phyloP scores from a whole-genome alignment of 2,113 vertebrate genomes.

The Eclectus roratus region DNA sequence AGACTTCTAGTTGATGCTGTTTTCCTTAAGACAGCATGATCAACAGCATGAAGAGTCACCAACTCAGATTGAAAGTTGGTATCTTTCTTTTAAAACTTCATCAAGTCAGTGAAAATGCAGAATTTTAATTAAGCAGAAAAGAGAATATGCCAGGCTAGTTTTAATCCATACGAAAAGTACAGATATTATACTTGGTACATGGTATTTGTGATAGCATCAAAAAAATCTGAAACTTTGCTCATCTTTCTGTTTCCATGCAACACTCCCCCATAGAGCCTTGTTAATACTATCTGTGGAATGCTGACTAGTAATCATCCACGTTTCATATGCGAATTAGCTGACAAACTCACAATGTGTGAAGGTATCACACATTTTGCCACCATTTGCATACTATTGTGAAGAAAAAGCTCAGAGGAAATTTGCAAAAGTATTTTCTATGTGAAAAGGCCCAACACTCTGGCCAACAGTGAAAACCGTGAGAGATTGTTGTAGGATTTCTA shows the following conservation, averaged over 20 bases:
- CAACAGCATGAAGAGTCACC: neutral
- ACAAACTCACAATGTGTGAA: neutral
- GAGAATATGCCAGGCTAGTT: neutral
- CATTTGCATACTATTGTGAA: neutral
- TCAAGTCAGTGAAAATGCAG: neutral
- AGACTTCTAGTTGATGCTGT: neutral
- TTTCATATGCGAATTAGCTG: neutral
- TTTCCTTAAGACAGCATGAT: neutral
- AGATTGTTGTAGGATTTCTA: neutral
- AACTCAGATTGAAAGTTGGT: neutral
- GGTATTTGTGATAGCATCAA: neutral
- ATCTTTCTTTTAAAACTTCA: neutral
- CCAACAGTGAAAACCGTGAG: neutral
- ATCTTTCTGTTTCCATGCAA: neutral
- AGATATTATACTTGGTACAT: neutral
- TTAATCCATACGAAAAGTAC: neutral
- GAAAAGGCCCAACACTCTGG: neutral
- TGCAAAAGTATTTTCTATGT: neutral
- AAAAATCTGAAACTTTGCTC: neutral
- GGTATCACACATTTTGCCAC: neutral
- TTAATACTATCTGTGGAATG: neutral
- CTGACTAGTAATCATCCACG: neutral
- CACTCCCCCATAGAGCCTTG: neutral
- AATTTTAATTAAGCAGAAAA: neutral
- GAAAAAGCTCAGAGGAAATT: neutral